phyloP scores from a whole-genome alignment of 2,888 invertebrate species.

The Aquatica leii region DNA sequence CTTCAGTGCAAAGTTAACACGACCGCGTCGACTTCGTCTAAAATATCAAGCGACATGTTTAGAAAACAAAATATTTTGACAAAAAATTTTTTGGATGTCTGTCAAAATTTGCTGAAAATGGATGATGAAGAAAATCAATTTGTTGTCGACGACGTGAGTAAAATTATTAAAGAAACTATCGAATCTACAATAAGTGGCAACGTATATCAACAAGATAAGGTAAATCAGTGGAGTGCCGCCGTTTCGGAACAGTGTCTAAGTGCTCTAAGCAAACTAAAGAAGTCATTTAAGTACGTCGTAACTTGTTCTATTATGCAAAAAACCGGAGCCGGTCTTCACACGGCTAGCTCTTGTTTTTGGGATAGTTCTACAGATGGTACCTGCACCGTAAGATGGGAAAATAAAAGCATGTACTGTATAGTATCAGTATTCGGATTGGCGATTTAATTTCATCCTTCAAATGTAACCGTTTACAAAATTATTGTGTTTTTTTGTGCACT shows the following conservation, averaged over 20 bases:
- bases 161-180: slow-evolving; percentile 77
- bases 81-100: slow-evolving; percentile 29
- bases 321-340: slow-evolving; percentile 83
- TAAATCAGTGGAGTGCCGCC: slow-evolving; percentile 76
- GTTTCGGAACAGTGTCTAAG: slow-evolving; percentile 80
- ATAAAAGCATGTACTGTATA: slow-evolving; percentile 86
- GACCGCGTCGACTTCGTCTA: neutral
- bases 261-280: slow-evolving; percentile 77
- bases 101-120: slow-evolving; percentile 51
- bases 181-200: slow-evolving; percentile 78
- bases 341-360: slow-evolving; percentile 86
- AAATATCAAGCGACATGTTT: slow-evolving; percentile 15
- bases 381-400: slow-evolving; percentile 87
- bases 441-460: slow-evolving; percentile 51
- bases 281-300: slow-evolving; percentile 85
- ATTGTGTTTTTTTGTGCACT: too few relatives aligned
- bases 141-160: slow-evolving; percentile 78
- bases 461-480: too few relatives aligned
- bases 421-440: slow-evolving; percentile 83
- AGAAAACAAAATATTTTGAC: slow-evolving; percentile 24
- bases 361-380: slow-evolving; percentile 82
- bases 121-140: slow-evolving; percentile 63
- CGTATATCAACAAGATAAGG: slow-evolving; percentile 72
- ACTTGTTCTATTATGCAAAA: slow-evolving; percentile 86
- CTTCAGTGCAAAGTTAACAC: slow-evolving; percentile 15